These are phyloP conservation scores for Hypomecis punctinalis DNA, from an alignment of 2,888 invertebrate species.

Conservation along the genomic window DNA sequence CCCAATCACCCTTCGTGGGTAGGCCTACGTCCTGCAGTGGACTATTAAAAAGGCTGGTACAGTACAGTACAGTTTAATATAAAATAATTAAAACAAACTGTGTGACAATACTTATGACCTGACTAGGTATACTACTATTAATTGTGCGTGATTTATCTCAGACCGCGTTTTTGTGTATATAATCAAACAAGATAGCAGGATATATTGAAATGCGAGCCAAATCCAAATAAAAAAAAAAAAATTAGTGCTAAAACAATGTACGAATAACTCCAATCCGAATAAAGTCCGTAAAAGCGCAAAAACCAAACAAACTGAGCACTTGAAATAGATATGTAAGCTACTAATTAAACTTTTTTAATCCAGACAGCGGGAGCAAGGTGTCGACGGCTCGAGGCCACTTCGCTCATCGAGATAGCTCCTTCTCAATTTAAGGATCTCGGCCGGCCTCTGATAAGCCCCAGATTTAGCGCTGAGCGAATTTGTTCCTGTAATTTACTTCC, in stretches of 20 bases:
- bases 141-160: too few relatives aligned
- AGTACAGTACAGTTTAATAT: too few relatives aligned
- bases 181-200: too few relatives aligned
- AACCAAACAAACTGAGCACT: constrained; percentile 34
- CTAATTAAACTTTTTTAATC: constrained; percentile 81
- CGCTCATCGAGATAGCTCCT: constrained; percentile 75
- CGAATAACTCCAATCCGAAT: background rate
- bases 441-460: constrained; percentile 77
- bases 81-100: too few relatives aligned
- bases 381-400: constrained; percentile 70
- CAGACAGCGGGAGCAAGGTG: constrained; percentile 65
- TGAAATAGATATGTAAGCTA: constrained; percentile 59
- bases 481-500: constrained; percentile 82
- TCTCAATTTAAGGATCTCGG: constrained; percentile 77
- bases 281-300: constrained; percentile 2
- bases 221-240: too few relatives aligned
- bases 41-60: too few relatives aligned
- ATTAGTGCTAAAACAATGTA: background rate
- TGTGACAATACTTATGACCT: too few relatives aligned
- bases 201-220: too few relatives aligned
- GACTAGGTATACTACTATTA: too few relatives aligned
- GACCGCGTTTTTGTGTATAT: too few relatives aligned
- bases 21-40: too few relatives aligned
- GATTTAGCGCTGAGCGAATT: constrained; percentile 82
- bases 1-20: too few relatives aligned